Base-by-base conservation (phyloP, 2,113 vertebrate species). In the Sarotherodon lohbergeri region DNA sequence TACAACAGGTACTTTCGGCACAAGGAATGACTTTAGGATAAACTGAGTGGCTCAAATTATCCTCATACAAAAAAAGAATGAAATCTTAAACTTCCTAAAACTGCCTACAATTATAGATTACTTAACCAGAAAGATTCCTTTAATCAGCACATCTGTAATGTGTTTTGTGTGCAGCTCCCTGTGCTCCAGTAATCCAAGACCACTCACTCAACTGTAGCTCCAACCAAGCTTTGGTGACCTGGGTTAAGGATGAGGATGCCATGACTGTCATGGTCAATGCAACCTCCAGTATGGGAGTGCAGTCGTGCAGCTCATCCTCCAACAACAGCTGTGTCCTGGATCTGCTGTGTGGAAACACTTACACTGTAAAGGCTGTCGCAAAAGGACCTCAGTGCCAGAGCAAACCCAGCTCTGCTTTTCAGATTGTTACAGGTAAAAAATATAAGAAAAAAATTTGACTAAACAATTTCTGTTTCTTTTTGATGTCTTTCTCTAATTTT, bases 321-420 rank as follows among this genome's bases (percentile, higher is more conserved):
- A 86, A 83, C 82, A 87, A 13, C 84, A 95, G 71, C 86, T 97
- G 96, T 82, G 54, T 90, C 4, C 85, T 96, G 57, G 55, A 86
- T 1, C 91, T 97, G 11, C 80, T 4, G 9, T 97, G 96, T 84
- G 96, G 96, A 82, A 68, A 95, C 68, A 95, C 46, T 9, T 97
- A 97, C 90, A 94, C 76, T 0, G 88, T 89, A 32, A 59, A 80
- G 1, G 94, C 88, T 4, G 83, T 87, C 0, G 90, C 95, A 29
- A 80, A 34, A 32, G 95, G 95, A 76, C 22, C 10, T 43, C 88
- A 39, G n/a, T 97, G 96, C 76, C 19, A 9, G 81, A 96, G 96
- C 43, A 50, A 83, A 43, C 83, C 81, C 63, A 96, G 96, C 85
- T 12, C 82, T 13, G 13, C 91, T 34, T 92, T 95, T 57, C 78